These are phyloP conservation scores for Hypothenemus hampei DNA, from an alignment of 1,140 invertebrate genomes.

Conservation along the genomic window DNA sequence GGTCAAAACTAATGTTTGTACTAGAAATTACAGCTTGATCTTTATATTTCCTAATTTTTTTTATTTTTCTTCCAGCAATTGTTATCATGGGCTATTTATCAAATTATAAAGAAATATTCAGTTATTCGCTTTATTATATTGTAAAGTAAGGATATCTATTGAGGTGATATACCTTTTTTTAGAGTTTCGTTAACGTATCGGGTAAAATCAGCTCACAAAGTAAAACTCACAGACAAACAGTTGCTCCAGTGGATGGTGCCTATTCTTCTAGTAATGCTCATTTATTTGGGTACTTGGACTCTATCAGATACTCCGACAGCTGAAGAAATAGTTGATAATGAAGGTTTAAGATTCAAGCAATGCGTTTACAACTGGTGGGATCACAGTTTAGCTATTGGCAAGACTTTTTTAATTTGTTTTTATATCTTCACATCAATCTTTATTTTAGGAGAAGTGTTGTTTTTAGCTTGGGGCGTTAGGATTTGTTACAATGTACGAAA, in stretches of 20 bases:
- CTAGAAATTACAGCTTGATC: too few relatives aligned
- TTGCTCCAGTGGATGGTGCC: slow-evolving; percentile 88
- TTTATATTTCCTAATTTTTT: too few relatives aligned
- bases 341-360: slow-evolving; percentile 76
- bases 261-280: slow-evolving; percentile 79
- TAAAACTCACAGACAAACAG: slow-evolving; percentile 87
- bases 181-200: slow-evolving; percentile 90
- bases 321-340: slow-evolving; percentile 69
- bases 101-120: too few relatives aligned
- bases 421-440: not conserved
- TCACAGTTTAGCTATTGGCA: slow-evolving; percentile 81
- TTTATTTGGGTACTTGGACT: slow-evolving; percentile 86
- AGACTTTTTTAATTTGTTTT: slow-evolving; percentile 24
- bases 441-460: slow-evolving; percentile 74
- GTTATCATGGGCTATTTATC: too few relatives aligned
- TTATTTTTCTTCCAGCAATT: too few relatives aligned
- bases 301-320: slow-evolving; percentile 72
- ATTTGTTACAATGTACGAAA: slow-evolving; percentile 88
- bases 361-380: slow-evolving; percentile 92
- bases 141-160: too few relatives aligned
- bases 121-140: too few relatives aligned
- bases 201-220: slow-evolving; percentile 89
- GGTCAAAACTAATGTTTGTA: too few relatives aligned
- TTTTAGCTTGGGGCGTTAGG: slow-evolving; percentile 84
- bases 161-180: too few relatives aligned